A percentile compares a stretch with the other conserved stretches of the same genome.
phyloP scores from a whole-genome alignment of 2,113 vertebrate genomes.

The Pangasianodon gigas region DNA sequence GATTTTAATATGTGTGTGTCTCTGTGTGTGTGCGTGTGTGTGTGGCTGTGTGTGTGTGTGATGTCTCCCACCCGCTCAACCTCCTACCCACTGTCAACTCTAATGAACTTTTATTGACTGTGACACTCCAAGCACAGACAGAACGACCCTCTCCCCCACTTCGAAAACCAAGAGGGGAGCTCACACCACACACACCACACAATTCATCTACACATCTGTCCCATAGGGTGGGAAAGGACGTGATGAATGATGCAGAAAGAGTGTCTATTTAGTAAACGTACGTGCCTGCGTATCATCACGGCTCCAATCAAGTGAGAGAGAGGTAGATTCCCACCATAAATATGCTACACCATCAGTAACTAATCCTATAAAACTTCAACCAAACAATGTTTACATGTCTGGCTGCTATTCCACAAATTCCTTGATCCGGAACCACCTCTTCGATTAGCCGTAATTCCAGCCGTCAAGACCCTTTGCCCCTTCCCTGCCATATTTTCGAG shows the following conservation, averaged over 20 bases:
- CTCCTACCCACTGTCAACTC: constrained; percentile 29
- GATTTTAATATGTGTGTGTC: neutral
- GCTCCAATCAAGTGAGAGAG: neutral
- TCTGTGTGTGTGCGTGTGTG: constrained; percentile 8
- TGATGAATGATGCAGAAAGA: constrained; percentile 5
- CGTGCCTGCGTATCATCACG: neutral
- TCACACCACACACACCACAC: constrained; percentile 16
- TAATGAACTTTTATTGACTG: constrained; percentile 57
- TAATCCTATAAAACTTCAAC: constrained; percentile 11
- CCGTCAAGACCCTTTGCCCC: neutral
- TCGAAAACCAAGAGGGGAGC: constrained; percentile 24
- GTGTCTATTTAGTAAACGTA: neutral
- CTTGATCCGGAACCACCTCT: constrained; percentile 42
- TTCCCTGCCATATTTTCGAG: neutral
- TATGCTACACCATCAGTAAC: neutral
- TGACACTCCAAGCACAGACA: constrained; percentile 49
- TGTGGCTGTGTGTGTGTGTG: constrained; percentile 5
- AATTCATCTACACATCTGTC: constrained; percentile 26
- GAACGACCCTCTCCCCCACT: constrained; percentile 35
- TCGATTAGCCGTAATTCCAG: constrained; percentile 11
- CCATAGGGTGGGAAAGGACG: neutral
- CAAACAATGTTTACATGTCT: constrained; percentile 33
- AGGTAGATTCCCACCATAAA: constrained; percentile 9
- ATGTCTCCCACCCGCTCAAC: constrained; percentile 3
- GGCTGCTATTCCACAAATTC: constrained; percentile 33